Conservation (phyloP, 2,888 invertebrate genomes). For the Lacanobia oleracea region DNA sequence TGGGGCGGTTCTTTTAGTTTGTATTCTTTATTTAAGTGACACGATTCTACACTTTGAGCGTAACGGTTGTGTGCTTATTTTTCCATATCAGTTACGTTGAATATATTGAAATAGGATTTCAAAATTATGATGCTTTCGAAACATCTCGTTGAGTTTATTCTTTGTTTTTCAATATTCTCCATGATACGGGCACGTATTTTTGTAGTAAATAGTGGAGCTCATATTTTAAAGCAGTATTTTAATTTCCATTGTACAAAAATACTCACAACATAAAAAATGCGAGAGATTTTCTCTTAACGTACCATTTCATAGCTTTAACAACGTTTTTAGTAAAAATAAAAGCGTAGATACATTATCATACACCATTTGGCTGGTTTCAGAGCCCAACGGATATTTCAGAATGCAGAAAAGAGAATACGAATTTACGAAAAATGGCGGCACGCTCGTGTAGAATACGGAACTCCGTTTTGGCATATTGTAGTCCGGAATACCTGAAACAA, state of each 20-base stretch:
- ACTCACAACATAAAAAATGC: conserved; percentile 20
- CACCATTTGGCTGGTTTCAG: conserved; percentile 43
- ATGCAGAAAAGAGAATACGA: conserved; percentile 41
- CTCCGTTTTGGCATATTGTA: conserved; percentile 57
- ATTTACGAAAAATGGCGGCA: conserved; percentile 49
- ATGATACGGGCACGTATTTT: not conserved
- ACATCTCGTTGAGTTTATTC: not conserved
- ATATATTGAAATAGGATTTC: not conserved
- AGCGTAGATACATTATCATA: conserved; percentile 53
- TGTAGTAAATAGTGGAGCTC: not conserved
- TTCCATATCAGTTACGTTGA: not conserved
- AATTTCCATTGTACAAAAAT: conserved; percentile 19
- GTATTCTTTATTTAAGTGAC: conserved; percentile 18
- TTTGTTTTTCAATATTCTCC: conserved; percentile 5
- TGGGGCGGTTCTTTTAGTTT: conserved; percentile 13
- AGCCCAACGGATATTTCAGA: conserved; percentile 46
- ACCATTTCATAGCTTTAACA: conserved; percentile 36
- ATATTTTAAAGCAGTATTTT: conserved; percentile 9
- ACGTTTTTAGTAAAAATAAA: conserved; percentile 42
- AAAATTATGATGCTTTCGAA: not conserved
- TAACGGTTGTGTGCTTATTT: conserved; percentile 10
- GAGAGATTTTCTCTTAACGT: conserved; percentile 26
- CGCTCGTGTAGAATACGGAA: conserved; percentile 37
- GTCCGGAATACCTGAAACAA: conserved; percentile 60
- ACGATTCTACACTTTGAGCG: conserved; percentile 21